Evolutionary conservation across 2,113 vertebrate species (phyloP).

Genomic region (Coryphaenoides rupestris): DNA sequence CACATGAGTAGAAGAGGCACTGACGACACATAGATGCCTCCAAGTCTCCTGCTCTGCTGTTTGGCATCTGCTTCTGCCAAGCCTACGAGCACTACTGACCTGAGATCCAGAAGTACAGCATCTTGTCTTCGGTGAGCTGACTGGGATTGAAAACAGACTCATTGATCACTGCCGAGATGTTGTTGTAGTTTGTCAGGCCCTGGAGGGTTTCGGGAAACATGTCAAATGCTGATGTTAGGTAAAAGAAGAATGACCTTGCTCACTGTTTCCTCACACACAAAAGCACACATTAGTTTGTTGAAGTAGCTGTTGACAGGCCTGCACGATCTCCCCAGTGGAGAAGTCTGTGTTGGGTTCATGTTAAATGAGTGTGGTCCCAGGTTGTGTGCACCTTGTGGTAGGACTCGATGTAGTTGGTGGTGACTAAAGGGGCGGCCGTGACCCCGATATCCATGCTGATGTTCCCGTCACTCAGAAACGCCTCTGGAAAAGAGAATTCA

Average conservation of each 20-base stretch:
- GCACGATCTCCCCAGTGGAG: too few species aligned
- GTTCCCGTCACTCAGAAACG: constrained; percentile 73
- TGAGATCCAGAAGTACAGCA: constrained; percentile 87
- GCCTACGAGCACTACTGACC: constrained; percentile 34
- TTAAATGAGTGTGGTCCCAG: neutral
- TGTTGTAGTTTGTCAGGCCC: constrained; percentile 75
- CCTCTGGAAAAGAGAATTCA: constrained; percentile 56
- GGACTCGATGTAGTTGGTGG: constrained; percentile 79
- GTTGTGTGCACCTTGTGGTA: constrained; percentile 78
- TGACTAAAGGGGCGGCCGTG: constrained; percentile 69
- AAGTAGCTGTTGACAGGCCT: too few species aligned
- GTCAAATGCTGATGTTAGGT: neutral
- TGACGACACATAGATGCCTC: too few species aligned
- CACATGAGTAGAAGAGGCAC: too few species aligned
- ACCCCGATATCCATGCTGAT: constrained; percentile 76
- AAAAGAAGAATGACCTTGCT: too few species aligned
- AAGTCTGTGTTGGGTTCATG: too few species aligned
- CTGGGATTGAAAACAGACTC: constrained; percentile 70
- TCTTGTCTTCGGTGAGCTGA: constrained; percentile 71
- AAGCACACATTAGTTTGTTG: too few species aligned
- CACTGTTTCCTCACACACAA: too few species aligned
- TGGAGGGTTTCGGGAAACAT: constrained; percentile 37
- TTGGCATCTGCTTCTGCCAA: neutral
- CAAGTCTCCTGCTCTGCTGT: neutral
- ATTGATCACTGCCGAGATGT: constrained; percentile 47